Base-by-base conservation (phyloP, 2,888 invertebrate species). In the Sinhomidia bicolor region DNA sequence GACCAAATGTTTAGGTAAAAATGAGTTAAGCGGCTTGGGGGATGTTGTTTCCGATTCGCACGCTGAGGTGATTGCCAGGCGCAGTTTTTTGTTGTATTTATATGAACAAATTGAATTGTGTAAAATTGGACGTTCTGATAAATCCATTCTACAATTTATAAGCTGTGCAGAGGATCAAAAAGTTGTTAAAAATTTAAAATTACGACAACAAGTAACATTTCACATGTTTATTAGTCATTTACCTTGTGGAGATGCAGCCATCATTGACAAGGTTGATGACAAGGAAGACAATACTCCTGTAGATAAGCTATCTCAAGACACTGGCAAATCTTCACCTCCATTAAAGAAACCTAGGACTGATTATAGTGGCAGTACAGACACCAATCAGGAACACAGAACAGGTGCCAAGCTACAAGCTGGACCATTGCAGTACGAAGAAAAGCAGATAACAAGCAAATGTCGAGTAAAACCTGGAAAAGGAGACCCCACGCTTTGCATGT, bases 161-260 rank as follows among this genome's bases (percentile, higher is more conserved):
- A 54, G 80, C 47, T 10, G 4, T 65, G 79, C 5, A 7, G n/a
- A 54, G 20, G 71, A 41, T 0, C 12, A 7, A 44, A 65, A n/a
- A 1, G 9, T 88, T 20, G 14, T 54, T 1, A 29, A 47, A 0
- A 93, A 93, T 88, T 95, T 95, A 92, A 92, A 93, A 83, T 89
- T 97, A 0, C 95, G 95, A 92, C 92, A 94, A 3, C 94, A 94
- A 54, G 93, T 97, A 32, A 94, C 95, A 36, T 98, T 97, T 93
- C 96, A 98, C 93, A 96, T 99, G 93, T 97, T 96, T 93, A 96
- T 97, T 41, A 97, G 97, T 78, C 97, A 97, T 93, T 95, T 96
- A 54, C 99, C 98, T 20, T 99, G 99, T 94, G 99, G 99, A 0
- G 99, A 99, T 95, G 98, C 98, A 14, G 96, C 98, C 20, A 98